Percentiles rank a stretch among this genome's conserved stretches.
Evolutionary conservation across 1,140 invertebrate genomes (phyloP).

Genomic region (Aphaenogaster rudis): DNA sequence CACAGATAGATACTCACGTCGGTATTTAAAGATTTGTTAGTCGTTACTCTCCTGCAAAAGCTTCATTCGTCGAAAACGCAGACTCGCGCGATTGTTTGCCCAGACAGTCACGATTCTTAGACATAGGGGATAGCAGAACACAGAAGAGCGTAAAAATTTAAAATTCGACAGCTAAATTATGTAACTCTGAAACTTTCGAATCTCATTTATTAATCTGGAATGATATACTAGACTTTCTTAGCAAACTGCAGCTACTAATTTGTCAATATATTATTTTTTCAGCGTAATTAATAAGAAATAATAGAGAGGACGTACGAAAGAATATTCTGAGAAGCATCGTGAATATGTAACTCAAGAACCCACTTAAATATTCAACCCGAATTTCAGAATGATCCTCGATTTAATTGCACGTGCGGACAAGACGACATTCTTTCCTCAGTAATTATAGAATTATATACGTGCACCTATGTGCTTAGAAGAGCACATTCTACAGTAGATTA

Average conservation of each 20-base stretch:
- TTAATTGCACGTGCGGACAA: not conserved
- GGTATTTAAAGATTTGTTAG: constrained; percentile 25
- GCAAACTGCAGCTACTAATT: not conserved
- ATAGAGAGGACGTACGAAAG: not conserved
- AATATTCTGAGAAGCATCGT: not conserved
- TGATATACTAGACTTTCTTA: not conserved
- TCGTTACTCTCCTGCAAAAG: not conserved
- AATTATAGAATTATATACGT: not conserved
- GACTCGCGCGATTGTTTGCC: not conserved
- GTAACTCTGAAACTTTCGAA: not conserved
- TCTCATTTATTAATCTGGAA: not conserved
- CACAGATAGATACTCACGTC: not conserved
- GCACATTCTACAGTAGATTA: not conserved
- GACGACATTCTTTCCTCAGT: not conserved
- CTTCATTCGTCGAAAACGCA: not conserved
- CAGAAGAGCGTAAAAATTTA: not conserved
- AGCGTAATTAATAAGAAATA: not conserved
- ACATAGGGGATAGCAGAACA: not conserved
- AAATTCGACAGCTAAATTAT: not conserved
- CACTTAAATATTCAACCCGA: not conserved
- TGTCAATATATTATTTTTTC: not conserved
- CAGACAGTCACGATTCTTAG: not conserved
- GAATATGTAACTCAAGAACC: not conserved
- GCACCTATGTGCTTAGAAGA: not conserved
- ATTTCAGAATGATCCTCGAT: constrained; percentile 16